Base-by-base conservation (phyloP, 2,888 invertebrate genomes). In the Rhopalosiphum nymphaeae region DNA sequence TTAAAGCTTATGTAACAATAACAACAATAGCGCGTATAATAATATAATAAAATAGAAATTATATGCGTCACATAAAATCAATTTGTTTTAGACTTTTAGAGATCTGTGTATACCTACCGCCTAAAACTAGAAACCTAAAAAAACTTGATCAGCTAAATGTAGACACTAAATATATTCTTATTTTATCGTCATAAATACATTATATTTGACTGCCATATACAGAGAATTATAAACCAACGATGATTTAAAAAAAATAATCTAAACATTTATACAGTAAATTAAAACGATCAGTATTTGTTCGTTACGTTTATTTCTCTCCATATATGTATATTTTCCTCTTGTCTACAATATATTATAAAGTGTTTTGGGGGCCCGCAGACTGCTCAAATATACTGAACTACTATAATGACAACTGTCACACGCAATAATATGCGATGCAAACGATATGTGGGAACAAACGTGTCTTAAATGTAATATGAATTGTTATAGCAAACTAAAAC, bases 391-490 rank as follows among this genome's bases (percentile, higher is more conserved):
- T 86, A 94, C 61, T 49, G 25, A 94, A 94, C 94, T 91, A 36
- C 78, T 78, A 36, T 78, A 91, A 94, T 94, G 94, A 94, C 85
- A 91, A 94, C 90, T 91, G 94, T 94, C 94, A 94, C 94, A 86
- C 94, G 89, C 61, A 86, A 86, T 86, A 91, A 91, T 94, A 87
- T 44, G 42, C 42, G 85, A 36, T 44, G 56, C n/a, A 49, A 93
- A 89, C 86, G 49, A 94, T 86, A 91, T 91, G 94, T 94, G 94
- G 91, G 94, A 94, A 94, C 90, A 42, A 91, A 90, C 86, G 91
- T 94, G 90, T 94, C 94, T 94, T 94, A 42, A 67, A 86, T 86
- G 57, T 86, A 91, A 94, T 85, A 94, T 42, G 85, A 91, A 94
- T 85, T 91, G 90, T 94, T 86, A 67, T 85, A 46, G 53, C 84